Evolutionary conservation across 2,888 invertebrate genomes (phyloP).

Genomic region (Calameuta idolon): DNA sequence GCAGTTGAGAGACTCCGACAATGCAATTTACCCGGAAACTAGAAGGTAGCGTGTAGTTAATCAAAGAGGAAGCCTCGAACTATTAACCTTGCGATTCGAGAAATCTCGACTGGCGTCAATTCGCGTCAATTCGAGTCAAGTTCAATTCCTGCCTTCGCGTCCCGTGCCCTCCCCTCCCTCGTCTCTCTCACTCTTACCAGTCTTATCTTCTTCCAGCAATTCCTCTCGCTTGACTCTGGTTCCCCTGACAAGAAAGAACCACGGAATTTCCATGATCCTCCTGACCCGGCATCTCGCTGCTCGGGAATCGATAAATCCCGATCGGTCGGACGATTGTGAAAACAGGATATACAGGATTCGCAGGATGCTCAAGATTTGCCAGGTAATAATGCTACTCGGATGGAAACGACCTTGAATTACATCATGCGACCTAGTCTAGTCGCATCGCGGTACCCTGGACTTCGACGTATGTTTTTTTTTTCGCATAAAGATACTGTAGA

Average conservation of each 20-base stretch:
- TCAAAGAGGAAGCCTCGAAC: conserved; percentile 24
- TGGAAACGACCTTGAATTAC: neutral
- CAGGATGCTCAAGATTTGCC: neutral
- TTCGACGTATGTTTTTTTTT: neutral
- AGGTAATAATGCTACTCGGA: neutral
- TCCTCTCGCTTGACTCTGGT: neutral
- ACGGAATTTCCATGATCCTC: neutral
- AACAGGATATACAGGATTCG: neutral
- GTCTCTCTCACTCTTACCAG: neutral
- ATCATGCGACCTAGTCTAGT: too few species aligned
- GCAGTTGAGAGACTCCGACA: neutral
- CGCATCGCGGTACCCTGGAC: neutral
- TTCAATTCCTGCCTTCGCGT: neutral
- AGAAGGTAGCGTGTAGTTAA: conserved; percentile 10
- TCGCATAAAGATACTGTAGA: too few species aligned
- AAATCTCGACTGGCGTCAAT: conserved; percentile 8
- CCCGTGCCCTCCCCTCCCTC: neutral
- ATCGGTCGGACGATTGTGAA: neutral
- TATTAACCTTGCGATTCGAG: conserved; percentile 29
- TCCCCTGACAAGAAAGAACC: neutral
- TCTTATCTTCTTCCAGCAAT: neutral
- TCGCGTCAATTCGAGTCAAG: neutral
- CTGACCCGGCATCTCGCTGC: too few species aligned
- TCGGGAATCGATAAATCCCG: neutral
- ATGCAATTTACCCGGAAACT: neutral